Conservation (phyloP, 2,113 vertebrate species). For the Choloepus hoffmanni region DNA sequence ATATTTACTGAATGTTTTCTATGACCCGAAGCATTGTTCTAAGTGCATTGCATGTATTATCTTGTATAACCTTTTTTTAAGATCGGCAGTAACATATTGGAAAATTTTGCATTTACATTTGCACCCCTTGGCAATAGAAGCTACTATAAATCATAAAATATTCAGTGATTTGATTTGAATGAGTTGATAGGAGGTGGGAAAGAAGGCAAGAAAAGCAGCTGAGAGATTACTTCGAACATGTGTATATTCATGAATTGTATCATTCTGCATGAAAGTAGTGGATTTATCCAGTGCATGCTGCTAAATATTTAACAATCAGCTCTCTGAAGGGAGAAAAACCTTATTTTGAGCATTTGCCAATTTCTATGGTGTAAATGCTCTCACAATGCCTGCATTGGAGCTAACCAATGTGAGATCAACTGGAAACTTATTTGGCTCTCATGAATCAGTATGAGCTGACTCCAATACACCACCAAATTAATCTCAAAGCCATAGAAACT, state of each 20-base stretch:
- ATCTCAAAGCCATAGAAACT: background rate
- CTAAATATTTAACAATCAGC: background rate
- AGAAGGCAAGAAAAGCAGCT: background rate
- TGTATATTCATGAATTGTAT: background rate
- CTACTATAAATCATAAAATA: slow-evolving; percentile 37
- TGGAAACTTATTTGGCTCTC: background rate
- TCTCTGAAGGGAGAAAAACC: background rate
- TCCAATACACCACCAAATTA: background rate
- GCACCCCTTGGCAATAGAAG: background rate
- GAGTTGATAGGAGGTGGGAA: background rate
- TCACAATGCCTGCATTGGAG: background rate
- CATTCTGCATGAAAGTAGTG: slow-evolving; percentile 17
- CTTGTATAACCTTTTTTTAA: background rate
- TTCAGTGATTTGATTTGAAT: slow-evolving; percentile 22
- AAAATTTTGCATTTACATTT: background rate
- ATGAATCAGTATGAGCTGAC: background rate
- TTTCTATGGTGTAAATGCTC: slow-evolving; percentile 32
- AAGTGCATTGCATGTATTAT: background rate
- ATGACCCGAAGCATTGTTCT: background rate
- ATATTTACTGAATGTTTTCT: background rate
- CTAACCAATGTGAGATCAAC: background rate
- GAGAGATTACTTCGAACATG: background rate
- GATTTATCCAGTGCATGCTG: background rate
- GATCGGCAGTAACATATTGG: background rate
- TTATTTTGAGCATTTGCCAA: background rate